Conservation (phyloP, 2,113 vertebrate genomes). For the Cochlearius cochlearius region DNA sequence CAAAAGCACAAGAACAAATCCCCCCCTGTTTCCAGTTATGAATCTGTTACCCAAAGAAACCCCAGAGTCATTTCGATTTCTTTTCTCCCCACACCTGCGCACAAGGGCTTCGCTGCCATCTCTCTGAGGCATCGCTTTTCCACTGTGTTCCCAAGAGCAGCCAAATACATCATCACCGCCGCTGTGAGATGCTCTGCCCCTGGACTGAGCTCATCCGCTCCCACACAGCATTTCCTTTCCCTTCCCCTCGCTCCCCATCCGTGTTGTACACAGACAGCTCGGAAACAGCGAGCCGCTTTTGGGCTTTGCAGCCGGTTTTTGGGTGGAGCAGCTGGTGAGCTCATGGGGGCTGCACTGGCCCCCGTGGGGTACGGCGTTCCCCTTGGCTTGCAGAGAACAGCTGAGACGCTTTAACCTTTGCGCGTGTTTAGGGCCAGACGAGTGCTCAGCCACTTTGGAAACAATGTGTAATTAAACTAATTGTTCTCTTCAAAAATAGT, state of each 20-base stretch:
- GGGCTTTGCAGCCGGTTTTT: not conserved
- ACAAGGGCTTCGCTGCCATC: not conserved
- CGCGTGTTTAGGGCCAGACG: not conserved
- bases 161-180: not conserved
- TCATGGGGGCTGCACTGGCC: not conserved
- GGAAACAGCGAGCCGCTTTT: not conserved
- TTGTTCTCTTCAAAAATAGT: constrained; percentile 23
- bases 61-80: not conserved
- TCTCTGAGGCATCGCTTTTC: not conserved
- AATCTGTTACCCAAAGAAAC: not conserved
- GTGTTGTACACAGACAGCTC: not conserved
- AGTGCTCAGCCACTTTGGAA: not conserved
- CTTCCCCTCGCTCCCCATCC: not conserved
- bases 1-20: not conserved
- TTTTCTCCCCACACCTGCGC: not conserved
- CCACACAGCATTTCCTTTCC: not conserved
- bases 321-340: constrained; percentile 33
- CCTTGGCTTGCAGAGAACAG: not conserved
- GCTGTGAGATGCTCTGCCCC: not conserved
- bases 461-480: constrained; percentile 11
- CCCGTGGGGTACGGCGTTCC: not conserved
- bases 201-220: not conserved
- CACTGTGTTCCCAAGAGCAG: not conserved
- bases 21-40: not conserved
- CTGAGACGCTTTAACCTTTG: not conserved